Evolutionary conservation across 2,797 vertebrate genomes (phyloP).

Genomic region (Acanthiza pusilla): DNA sequence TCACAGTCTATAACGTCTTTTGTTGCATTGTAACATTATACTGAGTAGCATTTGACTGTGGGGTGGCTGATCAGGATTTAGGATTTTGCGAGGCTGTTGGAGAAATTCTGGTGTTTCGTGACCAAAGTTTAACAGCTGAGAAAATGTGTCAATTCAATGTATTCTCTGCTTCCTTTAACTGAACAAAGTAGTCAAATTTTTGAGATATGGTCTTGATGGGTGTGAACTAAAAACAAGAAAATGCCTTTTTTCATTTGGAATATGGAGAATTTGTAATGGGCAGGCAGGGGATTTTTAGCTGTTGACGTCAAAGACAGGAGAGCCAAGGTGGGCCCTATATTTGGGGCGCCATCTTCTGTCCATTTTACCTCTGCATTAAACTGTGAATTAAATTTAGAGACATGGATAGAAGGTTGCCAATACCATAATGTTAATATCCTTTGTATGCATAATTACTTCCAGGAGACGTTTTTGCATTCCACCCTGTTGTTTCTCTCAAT

Average conservation of each 20-base stretch:
- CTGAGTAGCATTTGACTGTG: background rate
- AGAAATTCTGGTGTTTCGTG: background rate
- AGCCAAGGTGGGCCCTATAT: background rate
- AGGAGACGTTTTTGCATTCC: background rate
- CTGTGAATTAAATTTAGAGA: background rate
- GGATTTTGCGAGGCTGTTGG: background rate
- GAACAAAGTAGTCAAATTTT: background rate
- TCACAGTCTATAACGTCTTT: background rate
- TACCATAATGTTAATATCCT: background rate
- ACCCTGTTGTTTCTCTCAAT: background rate
- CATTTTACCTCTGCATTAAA: background rate
- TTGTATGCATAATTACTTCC: background rate
- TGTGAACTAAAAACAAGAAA: background rate
- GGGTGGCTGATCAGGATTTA: background rate
- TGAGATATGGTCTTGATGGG: background rate
- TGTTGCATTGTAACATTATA: background rate
- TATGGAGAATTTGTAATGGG: background rate
- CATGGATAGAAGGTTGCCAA: background rate
- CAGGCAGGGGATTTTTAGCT: background rate
- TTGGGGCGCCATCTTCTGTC: background rate
- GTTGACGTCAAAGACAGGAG: rapidly evolving
- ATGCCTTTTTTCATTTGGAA: background rate
- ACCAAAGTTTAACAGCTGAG: background rate
- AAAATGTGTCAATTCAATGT: background rate
- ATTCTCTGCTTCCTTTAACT: background rate